Base-by-base conservation (phyloP, 2,888 invertebrate species). In the Eumerus sabulonum region DNA sequence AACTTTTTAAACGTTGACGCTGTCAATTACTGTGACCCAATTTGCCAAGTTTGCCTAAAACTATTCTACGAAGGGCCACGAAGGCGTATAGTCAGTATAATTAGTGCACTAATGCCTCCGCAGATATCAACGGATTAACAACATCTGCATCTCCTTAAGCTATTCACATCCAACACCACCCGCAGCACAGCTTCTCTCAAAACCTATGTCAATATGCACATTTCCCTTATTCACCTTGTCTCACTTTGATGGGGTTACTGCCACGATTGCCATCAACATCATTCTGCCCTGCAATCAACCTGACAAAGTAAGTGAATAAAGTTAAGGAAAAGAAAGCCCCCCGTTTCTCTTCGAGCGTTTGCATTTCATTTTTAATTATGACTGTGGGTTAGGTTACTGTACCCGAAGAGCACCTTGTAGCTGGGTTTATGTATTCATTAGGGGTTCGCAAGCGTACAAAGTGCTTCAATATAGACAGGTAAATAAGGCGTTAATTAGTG, bases 401-500 rank as follows among this genome's bases (percentile, higher is more conserved):
- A 63, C 73, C 68, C 57, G 47, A 16, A 51, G 63, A 57, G 59
- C 63, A 57, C 67, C 57, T 59, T 42, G 57, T 45, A 45, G 56
- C 67, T 48, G 72, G 77, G 73, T 72, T 76, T 76, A 68, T 76
- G 68, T 70, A 63, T 79, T 79, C 73, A 79, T 79, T 79, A 79
- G 59, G 67, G 73, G 59, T 73, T 63, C 48, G 16, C 73, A 67
- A 79, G 63, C 73, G 57, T 63, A 59, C 42, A 62, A 63, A 53
- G 73, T 79, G 68, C 77, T 73, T 73, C 77, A 79, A 73, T 79
- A 67, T 68, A 79, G 77, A 79, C 77, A 79, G 77, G 77, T 79
- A 79, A 79, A 79, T 73, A 79, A 73, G 77, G 73, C 77, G 77
- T 73, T 79, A 79, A 79, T 79, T 79, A 79, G 77, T 73, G 27